A percentile compares a stretch with the other conserved stretches of the same genome.
Conservation (phyloP, 2,888 invertebrate genomes). For the Nemoura dubitans region DNA sequence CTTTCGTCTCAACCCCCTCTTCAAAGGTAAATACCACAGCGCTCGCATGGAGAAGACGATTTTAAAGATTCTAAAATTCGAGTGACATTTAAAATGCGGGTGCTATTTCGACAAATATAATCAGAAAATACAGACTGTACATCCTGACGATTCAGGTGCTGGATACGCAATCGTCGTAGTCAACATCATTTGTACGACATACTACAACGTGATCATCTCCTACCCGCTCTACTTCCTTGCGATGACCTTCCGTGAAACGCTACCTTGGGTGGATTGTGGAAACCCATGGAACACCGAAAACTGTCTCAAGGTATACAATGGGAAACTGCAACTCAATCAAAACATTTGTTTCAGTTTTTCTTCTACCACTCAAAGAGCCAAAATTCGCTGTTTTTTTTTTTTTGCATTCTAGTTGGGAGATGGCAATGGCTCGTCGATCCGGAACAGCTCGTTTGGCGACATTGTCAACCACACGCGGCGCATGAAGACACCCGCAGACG, state of each 20-base stretch:
- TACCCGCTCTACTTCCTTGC: constrained; percentile 85
- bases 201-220: constrained; percentile 86
- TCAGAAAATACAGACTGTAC: background rate
- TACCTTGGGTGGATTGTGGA: constrained; percentile 82
- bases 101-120: no score
- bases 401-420: constrained; percentile 58
- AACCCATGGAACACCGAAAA: constrained; percentile 84
- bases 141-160: constrained; percentile 69
- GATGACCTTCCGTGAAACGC: constrained; percentile 70
- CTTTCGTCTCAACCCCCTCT: constrained; percentile 81
- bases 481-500: constrained; percentile 77
- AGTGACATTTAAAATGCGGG: no score
- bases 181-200: constrained; percentile 81
- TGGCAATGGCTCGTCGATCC: constrained; percentile 56
- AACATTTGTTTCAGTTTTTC: constrained; percentile 28
- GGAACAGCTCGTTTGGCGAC: background rate
- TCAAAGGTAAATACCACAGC: constrained; percentile 79
- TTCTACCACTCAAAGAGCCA: background rate
- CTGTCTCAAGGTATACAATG: constrained; percentile 77
- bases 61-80: no score
- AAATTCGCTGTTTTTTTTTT: background rate
- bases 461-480: constrained; percentile 56
- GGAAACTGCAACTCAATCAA: no score
- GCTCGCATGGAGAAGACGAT: no score
- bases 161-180: constrained; percentile 85